These are phyloP conservation scores for Melolontha melolontha DNA, from an alignment of 2,888 invertebrate species.

Conservation along the genomic window DNA sequence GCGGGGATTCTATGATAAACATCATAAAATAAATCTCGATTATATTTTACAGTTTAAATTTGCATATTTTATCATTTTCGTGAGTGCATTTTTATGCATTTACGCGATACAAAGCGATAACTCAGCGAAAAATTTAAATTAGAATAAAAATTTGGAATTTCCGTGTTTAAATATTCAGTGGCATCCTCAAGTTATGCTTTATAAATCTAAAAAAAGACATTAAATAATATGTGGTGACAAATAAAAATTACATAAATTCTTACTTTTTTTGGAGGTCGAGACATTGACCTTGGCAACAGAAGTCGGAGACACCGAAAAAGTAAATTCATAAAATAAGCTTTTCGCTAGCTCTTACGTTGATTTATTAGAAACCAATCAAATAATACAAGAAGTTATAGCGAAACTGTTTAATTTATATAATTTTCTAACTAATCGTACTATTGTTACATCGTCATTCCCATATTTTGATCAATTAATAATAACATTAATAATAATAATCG, in stretches of 20 bases:
- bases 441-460: conserved; percentile 10
- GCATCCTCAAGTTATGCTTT: no score
- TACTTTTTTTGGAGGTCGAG: conserved; percentile 13
- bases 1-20: no score
- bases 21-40: no score
- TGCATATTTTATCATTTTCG: no score
- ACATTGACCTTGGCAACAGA: conserved; percentile 32
- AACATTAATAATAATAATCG: conserved; percentile 3
- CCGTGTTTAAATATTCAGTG: no score
- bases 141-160: no score
- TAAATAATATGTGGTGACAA: not conserved
- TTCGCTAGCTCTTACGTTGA: not conserved
- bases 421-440: conserved; percentile 2
- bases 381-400: no score
- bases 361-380: not conserved
- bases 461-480: conserved; percentile 25
- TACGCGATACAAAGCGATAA: no score
- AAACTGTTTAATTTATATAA: not conserved
- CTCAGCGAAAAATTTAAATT: no score
- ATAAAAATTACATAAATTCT: conserved; percentile 17
- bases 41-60: no score
- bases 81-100: no score
- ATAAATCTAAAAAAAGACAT: conserved; percentile 3
- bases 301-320: conserved; percentile 9
- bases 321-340: not conserved